A percentile compares a stretch with the other conserved stretches of the same genome.
Evolutionary conservation across 2,797 vertebrate species (phyloP).

Genomic region (Sphenodon punctatus): DNA sequence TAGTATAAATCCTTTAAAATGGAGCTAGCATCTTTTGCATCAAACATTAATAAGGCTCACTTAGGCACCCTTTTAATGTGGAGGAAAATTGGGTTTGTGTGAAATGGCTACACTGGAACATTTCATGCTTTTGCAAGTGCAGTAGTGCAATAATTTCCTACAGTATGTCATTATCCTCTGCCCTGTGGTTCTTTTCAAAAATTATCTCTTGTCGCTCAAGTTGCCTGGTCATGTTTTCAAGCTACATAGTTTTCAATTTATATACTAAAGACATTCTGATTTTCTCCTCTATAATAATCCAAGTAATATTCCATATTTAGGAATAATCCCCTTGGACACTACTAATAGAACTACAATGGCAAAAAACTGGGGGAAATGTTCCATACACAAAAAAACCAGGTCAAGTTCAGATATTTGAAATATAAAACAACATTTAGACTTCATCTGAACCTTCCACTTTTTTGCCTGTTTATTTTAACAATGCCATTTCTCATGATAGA

Average conservation of each 20-base stretch:
- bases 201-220: conserved; percentile 50
- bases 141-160: conserved; percentile 63
- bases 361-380: conserved; percentile 7
- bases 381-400: conserved; percentile 38
- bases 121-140: conserved; percentile 60
- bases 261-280: conserved; percentile 49
- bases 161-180: conserved; percentile 62
- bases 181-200: conserved; percentile 59
- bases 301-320: conserved; percentile 34
- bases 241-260: conserved; percentile 42
- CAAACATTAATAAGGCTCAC: conserved; percentile 66
- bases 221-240: conserved; percentile 32
- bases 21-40: conserved; percentile 52
- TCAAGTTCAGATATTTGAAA: too few relatives aligned
- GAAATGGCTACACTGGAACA: conserved; percentile 63
- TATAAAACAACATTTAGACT: too few relatives aligned
- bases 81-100: conserved; percentile 53
- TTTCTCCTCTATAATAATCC: conserved; percentile 56
- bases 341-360: conserved; percentile 33
- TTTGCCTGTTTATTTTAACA: conserved; percentile 42
- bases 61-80: conserved; percentile 56
- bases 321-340: conserved; percentile 23
- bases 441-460: background rate
- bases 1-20: conserved; percentile 52
- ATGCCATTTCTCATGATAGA: too few relatives aligned